Percentiles rank a stretch among this genome's conserved stretches.
These are phyloP conservation scores for Meleagris gallopavo DNA, from an alignment of 2,113 vertebrate genomes.

Conservation along the genomic window DNA sequence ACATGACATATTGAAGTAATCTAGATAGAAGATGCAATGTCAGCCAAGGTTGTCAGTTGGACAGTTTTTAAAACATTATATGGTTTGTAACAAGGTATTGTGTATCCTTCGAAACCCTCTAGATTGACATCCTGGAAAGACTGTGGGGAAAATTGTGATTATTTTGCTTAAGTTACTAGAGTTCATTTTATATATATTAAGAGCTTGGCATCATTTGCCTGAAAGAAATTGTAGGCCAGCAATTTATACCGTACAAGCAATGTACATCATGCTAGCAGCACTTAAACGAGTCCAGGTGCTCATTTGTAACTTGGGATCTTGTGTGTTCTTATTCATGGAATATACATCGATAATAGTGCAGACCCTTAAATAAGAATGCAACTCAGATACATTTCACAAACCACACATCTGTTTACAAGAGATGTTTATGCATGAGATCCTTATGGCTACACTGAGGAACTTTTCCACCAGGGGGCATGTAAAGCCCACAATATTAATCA, in stretches of 20 bases:
- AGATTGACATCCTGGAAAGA: slow-evolving; percentile 76
- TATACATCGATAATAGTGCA: slow-evolving; percentile 37
- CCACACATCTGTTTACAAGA: slow-evolving; percentile 61
- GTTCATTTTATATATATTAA: slow-evolving; percentile 78
- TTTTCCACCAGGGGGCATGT: slow-evolving; percentile 76
- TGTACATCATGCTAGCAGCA: slow-evolving; percentile 72
- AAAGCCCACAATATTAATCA: slow-evolving; percentile 18
- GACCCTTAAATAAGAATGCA: slow-evolving; percentile 36
- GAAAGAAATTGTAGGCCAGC: slow-evolving; percentile 72
- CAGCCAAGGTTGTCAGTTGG: slow-evolving; percentile 84
- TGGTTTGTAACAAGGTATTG: slow-evolving; percentile 85
- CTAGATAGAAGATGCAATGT: slow-evolving; percentile 82
- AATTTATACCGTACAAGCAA: slow-evolving; percentile 69
- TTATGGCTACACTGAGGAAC: neutral
- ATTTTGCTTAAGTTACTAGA: slow-evolving; percentile 81
- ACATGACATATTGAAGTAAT: slow-evolving; percentile 86
- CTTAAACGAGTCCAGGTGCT: slow-evolving; percentile 78
- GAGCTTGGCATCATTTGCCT: slow-evolving; percentile 79
- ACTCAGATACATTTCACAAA: slow-evolving; percentile 58
- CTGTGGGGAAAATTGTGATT: slow-evolving; percentile 75
- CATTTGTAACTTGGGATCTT: slow-evolving; percentile 65
- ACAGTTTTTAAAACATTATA: slow-evolving; percentile 83
- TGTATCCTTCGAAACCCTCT: slow-evolving; percentile 79
- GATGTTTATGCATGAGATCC: neutral
- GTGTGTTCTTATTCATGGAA: slow-evolving; percentile 62